Percentiles rank a stretch among this genome's conserved stretches.
phyloP scores from a whole-genome alignment of 2,888 invertebrate species.

The Noctua janthina region DNA sequence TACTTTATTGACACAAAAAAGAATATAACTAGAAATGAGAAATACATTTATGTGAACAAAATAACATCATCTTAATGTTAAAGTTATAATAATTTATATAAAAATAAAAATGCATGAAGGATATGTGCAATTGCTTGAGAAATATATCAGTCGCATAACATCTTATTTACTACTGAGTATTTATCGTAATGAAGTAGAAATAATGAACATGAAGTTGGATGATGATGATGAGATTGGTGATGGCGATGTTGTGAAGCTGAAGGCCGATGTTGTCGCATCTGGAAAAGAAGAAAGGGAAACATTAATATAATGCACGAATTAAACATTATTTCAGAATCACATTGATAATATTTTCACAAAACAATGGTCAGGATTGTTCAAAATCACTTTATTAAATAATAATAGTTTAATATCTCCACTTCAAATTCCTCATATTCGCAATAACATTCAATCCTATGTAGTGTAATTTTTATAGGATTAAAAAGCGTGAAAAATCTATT shows the following conservation, averaged over 20 bases:
- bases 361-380: not conserved
- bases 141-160: constrained; percentile 83
- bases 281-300: constrained; percentile 75
- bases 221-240: constrained; percentile 49
- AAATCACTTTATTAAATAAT: not conserved
- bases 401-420: not conserved
- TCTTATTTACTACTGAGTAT: constrained; percentile 86
- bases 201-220: constrained; percentile 56
- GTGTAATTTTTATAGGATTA: not conserved
- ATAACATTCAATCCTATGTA: not conserved
- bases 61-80: constrained; percentile 66
- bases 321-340: not conserved
- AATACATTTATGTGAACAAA: constrained; percentile 68
- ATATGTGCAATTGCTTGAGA: constrained; percentile 80
- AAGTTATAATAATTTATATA: constrained; percentile 80
- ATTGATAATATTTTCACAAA: not conserved
- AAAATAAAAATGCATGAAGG: constrained; percentile 86
- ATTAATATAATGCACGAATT: constrained; percentile 11
- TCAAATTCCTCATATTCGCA: not conserved
- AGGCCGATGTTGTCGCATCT: constrained; percentile 76
- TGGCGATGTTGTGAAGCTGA: constrained; percentile 73
- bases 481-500: not conserved
- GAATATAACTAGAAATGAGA: constrained; percentile 38
- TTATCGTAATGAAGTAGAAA: constrained; percentile 70
- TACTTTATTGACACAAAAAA: constrained; percentile 71